Base-by-base conservation (phyloP, 2,113 vertebrate species). In the Heterocephalus glaber region DNA sequence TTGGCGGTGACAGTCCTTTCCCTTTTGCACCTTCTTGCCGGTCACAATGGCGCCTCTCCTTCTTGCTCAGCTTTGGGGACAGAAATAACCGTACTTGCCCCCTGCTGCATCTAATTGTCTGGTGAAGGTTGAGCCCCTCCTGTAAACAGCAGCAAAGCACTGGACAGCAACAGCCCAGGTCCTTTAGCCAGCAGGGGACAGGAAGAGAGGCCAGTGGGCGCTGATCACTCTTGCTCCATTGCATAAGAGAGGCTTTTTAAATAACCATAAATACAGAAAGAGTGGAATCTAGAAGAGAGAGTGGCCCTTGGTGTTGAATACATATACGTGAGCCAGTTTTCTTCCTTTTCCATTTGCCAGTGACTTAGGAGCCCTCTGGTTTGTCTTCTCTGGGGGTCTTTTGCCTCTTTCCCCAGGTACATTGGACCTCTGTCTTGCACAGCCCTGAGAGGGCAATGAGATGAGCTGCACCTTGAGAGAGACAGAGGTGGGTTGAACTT, bases 91-190 rank as follows among this genome's bases (percentile, higher is more conserved):
- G 9, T 19, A 33, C 30, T 41, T 4, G 0, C 2, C 0, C 35
- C 9, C 16, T 7, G 5, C 28, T 2, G 4, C 11, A 5, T 16
- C 28, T 12, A 1, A 0, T 20, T 41, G 1, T 19, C 72, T 80
- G 38, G 13, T 60, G 68, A 61, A 72, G 33, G 44, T 44, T 70
- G 47, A 82, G 9, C 1, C 0, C 1, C 20, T 38, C 54, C 41
- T 11, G 24, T 54, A 82, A 30, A 44, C 52, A 47, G 26, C 22
- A 68, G 8, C 30, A 49, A 54, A 0, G 28, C n/a, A 1, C 11
- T 28, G 38, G 56, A 28, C 35, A 54, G 47, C 60, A 7, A 2
- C 17, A 19, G 30, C 14, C 54, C 13, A 76, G 22, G 5, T 22
- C 24, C 30, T 68, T 47, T 28, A 54, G 41, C 66, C 30, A 20